Evolutionary conservation across 2,888 invertebrate genomes (phyloP).

Genomic region (Chloroclysta siterata): DNA sequence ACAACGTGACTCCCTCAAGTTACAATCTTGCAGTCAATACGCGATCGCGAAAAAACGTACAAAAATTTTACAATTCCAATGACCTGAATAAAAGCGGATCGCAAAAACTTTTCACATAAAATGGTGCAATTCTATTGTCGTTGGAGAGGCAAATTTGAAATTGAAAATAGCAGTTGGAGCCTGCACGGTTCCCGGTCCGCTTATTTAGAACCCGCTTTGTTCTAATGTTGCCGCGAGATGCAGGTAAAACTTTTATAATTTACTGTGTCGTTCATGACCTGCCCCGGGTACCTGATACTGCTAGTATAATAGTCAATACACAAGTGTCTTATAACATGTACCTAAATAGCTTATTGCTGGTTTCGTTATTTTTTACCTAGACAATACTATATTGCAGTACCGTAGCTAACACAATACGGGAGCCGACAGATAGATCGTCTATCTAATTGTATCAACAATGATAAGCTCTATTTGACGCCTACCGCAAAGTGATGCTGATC

Average conservation of each 20-base stretch:
- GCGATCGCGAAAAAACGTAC: slow-evolving; percentile 43
- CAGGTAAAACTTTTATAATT: slow-evolving; percentile 68
- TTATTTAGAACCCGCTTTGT: slow-evolving; percentile 68
- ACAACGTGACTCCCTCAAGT: slow-evolving; percentile 14
- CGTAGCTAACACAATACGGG: too few species aligned
- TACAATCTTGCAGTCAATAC: slow-evolving; percentile 38
- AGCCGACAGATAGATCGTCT: too few species aligned
- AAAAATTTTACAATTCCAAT: slow-evolving; percentile 56
- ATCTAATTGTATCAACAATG: too few species aligned
- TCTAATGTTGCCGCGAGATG: slow-evolving; percentile 62
- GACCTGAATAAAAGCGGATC: slow-evolving; percentile 58
- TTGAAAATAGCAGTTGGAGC: slow-evolving; percentile 74
- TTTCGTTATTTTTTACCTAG: too few species aligned
- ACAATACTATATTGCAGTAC: too few species aligned
- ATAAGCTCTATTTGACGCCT: too few species aligned
- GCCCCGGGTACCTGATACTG: background rate
- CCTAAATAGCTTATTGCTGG: too few species aligned
- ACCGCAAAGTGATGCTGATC: too few species aligned
- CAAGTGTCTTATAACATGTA: too few species aligned
- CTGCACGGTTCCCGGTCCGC: slow-evolving; percentile 54
- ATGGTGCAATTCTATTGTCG: slow-evolving; percentile 69
- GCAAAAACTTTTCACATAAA: slow-evolving; percentile 67
- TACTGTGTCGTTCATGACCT: slow-evolving; percentile 52
- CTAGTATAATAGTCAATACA: background rate
- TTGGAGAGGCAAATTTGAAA: slow-evolving; percentile 74